Evolutionary conservation across 2,888 invertebrate species (phyloP).

Genomic region (Tipula confusa): DNA sequence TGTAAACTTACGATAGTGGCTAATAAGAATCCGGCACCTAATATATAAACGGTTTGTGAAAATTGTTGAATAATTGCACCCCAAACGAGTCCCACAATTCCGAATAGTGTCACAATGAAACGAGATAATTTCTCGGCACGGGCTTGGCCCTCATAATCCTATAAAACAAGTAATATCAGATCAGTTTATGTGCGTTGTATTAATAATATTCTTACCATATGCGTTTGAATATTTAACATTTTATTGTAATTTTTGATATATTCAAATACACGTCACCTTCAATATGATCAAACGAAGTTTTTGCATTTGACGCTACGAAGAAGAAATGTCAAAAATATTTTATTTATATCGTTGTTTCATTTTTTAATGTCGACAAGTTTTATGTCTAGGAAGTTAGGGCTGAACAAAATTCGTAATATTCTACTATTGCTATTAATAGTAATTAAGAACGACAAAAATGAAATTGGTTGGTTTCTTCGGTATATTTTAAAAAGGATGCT

Average conservation of each 20-base stretch:
- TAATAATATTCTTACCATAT: conserved; percentile 45
- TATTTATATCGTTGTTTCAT: not conserved
- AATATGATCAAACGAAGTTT: not conserved
- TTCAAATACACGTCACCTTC: conserved; percentile 29
- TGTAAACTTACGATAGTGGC: conserved; percentile 69
- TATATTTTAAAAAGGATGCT: no score
- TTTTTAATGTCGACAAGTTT: not conserved
- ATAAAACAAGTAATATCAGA: conserved; percentile 36
- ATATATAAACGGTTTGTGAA: conserved; percentile 89
- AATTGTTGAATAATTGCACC: conserved; percentile 93
- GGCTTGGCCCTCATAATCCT: conserved; percentile 89
- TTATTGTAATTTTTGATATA: not conserved
- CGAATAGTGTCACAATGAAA: conserved; percentile 85
- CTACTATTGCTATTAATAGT: not conserved
- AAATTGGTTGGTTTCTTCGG: no score
- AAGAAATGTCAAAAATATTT: conserved; percentile 7
- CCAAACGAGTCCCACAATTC: conserved; percentile 85
- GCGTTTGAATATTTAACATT: conserved; percentile 49
- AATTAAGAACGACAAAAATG: no score
- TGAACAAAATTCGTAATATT: not conserved
- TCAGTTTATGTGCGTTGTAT: not conserved
- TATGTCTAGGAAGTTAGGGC: no score
- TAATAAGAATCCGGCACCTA: conserved; percentile 84
- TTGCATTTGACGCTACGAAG: not conserved
- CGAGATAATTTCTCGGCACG: conserved; percentile 85